phyloP scores from a whole-genome alignment of 2,797 vertebrate species.

The Scomberomorus guttatus region DNA sequence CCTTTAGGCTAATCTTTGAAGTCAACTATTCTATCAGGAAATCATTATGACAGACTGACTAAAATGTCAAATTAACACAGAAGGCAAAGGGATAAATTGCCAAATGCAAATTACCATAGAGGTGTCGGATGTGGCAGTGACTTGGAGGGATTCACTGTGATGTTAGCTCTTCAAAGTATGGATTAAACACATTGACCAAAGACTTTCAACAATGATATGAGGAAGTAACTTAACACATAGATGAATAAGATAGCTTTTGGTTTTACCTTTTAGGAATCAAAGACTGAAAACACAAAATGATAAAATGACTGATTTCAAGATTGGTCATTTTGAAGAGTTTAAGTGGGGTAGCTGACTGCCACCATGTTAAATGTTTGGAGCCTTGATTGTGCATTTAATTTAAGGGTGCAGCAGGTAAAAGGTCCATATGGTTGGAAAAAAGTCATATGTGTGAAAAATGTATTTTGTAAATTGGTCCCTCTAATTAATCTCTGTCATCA shows the following conservation, averaged over 20 bases:
- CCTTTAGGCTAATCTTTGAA: conserved; percentile 78
- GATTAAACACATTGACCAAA: conserved; percentile 22
- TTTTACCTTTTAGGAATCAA: background rate
- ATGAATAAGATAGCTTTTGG: background rate
- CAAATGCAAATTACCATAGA: conserved; percentile 46
- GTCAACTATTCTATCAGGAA: conserved; percentile 69
- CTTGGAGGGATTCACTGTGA: conserved; percentile 32
- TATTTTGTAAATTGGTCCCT: background rate
- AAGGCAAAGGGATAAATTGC: conserved; percentile 30
- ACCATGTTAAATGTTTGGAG: background rate
- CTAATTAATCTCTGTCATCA: background rate
- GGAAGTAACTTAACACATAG: background rate
- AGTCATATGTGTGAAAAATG: background rate
- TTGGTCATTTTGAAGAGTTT: background rate
- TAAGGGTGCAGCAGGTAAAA: background rate
- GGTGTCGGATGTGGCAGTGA: conserved; percentile 27
- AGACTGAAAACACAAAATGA: conserved; percentile 1
- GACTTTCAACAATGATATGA: conserved; percentile 27
- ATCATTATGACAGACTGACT: conserved; percentile 68
- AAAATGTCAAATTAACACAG: conserved; percentile 73
- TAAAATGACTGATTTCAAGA: background rate
- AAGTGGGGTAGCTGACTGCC: background rate
- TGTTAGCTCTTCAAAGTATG: conserved; percentile 39
- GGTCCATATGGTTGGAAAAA: background rate
- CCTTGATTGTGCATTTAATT: background rate